phyloP scores from a whole-genome alignment of 1,140 invertebrate genomes.

The Goniozus legneri region DNA sequence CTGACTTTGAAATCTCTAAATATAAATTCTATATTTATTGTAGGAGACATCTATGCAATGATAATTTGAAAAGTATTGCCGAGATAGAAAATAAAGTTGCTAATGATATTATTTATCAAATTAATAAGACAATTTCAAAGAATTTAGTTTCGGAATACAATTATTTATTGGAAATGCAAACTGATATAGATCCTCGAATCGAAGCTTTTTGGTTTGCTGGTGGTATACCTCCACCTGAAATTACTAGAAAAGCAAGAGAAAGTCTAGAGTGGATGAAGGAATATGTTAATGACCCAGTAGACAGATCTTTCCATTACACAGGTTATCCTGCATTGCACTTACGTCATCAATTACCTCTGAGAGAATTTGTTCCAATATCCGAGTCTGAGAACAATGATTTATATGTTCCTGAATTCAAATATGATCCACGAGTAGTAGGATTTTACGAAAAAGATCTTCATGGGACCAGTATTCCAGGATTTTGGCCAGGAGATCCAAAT shows the following conservation, averaged over 20 bases:
- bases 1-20: constrained; percentile 4
- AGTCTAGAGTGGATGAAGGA: constrained; percentile 29
- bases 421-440: constrained; percentile 59
- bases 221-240: constrained; percentile 59
- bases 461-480: constrained; percentile 73
- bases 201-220: constrained; percentile 80
- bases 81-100: constrained; percentile 33
- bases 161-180: constrained; percentile 64
- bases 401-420: constrained; percentile 56
- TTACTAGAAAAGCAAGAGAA: constrained; percentile 43
- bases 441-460: constrained; percentile 56
- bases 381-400: constrained; percentile 58
- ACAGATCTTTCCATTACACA: constrained; percentile 66
- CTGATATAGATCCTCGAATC: constrained; percentile 69
- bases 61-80: constrained; percentile 40
- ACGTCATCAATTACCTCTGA: constrained; percentile 62
- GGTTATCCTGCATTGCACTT: constrained; percentile 65
- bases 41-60: constrained; percentile 25
- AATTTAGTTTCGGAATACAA: constrained; percentile 55
- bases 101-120: constrained; percentile 60
- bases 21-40: constrained; percentile 20
- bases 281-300: constrained; percentile 54
- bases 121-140: constrained; percentile 65
- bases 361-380: constrained; percentile 57
- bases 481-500: constrained; percentile 72